Percentiles rank a stretch among this genome's conserved stretches.
Evolutionary conservation across 2,797 vertebrate genomes (phyloP).

Genomic region (Anabacerthia variegaticeps): DNA sequence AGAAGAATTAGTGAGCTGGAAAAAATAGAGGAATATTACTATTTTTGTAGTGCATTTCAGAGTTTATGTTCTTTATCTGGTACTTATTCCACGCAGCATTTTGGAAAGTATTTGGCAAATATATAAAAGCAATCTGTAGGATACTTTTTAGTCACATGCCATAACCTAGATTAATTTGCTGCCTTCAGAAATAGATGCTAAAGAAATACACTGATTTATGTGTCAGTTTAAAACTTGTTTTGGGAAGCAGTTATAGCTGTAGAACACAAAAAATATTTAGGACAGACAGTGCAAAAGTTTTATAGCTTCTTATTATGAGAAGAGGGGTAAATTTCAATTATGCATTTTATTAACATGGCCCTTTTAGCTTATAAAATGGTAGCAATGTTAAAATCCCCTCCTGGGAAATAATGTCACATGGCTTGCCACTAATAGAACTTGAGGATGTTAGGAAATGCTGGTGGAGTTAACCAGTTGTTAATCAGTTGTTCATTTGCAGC

Average conservation of each 20-base stretch:
- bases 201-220: neutral
- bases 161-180: slow-evolving; percentile 7
- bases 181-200: neutral
- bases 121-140: neutral
- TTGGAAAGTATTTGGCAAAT: slow-evolving; percentile 30
- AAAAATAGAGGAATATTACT: neutral
- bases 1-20: neutral
- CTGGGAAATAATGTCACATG: slow-evolving; percentile 34
- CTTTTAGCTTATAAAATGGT: slow-evolving; percentile 22
- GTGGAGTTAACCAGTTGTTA: slow-evolving; percentile 29
- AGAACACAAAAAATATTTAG: slow-evolving; percentile 6
- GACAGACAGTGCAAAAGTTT: neutral
- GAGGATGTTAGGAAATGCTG: neutral
- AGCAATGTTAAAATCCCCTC: neutral
- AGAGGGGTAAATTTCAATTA: slow-evolving; percentile 10
- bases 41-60: neutral
- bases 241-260: neutral
- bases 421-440: neutral
- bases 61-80: neutral
- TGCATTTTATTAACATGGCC: neutral
- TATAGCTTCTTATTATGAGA: neutral
- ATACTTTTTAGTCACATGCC: neutral
- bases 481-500: neutral
- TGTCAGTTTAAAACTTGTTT: neutral
- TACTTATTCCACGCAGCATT: neutral